Evolutionary conservation across 2,797 vertebrate genomes (phyloP).

Genomic region (Sebastes goodei): DNA sequence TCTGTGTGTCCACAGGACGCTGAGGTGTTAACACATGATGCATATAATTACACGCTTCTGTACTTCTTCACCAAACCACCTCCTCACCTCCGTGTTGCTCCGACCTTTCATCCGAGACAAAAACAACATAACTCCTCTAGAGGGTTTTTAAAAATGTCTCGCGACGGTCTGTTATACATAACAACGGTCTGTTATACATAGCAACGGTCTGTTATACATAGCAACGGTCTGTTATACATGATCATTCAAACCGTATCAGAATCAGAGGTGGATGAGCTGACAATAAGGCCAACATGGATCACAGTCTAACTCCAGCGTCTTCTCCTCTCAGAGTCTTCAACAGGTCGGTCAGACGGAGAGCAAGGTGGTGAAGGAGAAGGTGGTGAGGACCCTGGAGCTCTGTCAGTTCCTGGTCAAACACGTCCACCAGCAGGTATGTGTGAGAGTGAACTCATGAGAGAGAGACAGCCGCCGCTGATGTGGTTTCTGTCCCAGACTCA

Average conservation of each 20-base stretch:
- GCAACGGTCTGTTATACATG: no score
- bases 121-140: no score
- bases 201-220: no score
- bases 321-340: conserved; percentile 59
- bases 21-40: conserved; percentile 19
- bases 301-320: background rate
- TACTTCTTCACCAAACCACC: conserved; percentile 5
- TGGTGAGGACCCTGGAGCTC: conserved; percentile 85
- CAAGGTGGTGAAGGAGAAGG: conserved; percentile 86
- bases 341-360: conserved; percentile 54
- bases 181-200: no score
- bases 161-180: no score
- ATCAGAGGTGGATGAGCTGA: no score
- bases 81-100: background rate
- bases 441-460: background rate
- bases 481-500: background rate
- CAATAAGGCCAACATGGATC: no score
- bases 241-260: no score
- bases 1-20: conserved; percentile 32
- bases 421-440: conserved; percentile 80
- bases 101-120: no score
- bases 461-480: no score
- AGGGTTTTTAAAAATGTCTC: no score
- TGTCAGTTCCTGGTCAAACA: conserved; percentile 83
- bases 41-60: conserved; percentile 34